Evolutionary conservation across 2,888 invertebrate genomes (phyloP), one percentile per base, ranked within the genome.

Genomic region (Anagyrus pseudococci): DNA sequence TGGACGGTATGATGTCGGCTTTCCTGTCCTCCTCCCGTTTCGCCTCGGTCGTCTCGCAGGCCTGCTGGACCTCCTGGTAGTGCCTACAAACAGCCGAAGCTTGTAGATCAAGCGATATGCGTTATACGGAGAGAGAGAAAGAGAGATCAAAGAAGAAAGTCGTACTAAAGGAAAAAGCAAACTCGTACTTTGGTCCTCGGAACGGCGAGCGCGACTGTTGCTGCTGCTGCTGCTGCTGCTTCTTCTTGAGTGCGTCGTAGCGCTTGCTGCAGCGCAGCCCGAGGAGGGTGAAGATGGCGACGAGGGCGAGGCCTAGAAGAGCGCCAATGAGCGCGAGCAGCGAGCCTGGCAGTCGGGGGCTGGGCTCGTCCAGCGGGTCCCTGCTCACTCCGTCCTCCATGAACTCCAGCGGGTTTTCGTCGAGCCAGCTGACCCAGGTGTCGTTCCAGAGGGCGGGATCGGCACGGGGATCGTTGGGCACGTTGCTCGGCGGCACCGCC

Each of bases 381-480:
- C 10, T 47, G 33, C 44, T 52, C n/a, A 33, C 56, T 7, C 7
- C 25, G 8, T 44, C 46, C 33, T 22, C 2, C n/a, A 67, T 49
- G 47, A 59, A 66, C 53, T 67, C 67, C 46, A 49, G n/a, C 7
- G 69, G 69, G 8, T 62, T 41, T n/a, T 70, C 53, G 40, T 87
- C 86, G 70, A 80, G 76, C 88, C 88, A 88, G 68, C 81, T 83
- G 1, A 82, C 82, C 88, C 88, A 88, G 0, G 84, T 83, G 54
- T 83, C 82, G 55, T 85, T 83, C 81, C 85, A 86, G 6, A 79
- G 69, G 0, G 70, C 70, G 0, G 88, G 88, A 77, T 87, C 81
- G 1, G 84, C 83, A 1, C 77, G 78, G 0, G 80, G 77, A 67
- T 84, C 84, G 1, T 75, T 70, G 0, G 82, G 80, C 0, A 81